Base-by-base conservation (phyloP, 2,797 vertebrate species). In the Avahi laniger region DNA sequence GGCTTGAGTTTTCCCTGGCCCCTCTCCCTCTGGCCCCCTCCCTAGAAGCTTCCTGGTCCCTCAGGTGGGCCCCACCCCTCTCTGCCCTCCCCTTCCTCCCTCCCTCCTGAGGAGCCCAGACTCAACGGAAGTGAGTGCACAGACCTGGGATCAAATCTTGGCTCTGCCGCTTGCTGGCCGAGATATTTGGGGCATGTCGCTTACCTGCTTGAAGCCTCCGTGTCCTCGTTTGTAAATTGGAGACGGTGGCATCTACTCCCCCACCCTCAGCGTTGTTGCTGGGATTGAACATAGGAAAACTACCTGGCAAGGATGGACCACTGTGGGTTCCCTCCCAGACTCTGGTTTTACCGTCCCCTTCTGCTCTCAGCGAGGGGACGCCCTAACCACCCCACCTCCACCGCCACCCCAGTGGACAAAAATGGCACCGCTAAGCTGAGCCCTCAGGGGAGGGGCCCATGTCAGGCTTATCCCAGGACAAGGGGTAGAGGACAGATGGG, bases 141-240 rank as follows among this genome's bases (percentile, higher is more conserved):
- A 72, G n/a, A 54, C n/a, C 67, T 46, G 79, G 59, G 63, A 38
- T 89, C 4, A 48, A 18, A 22, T 35, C 28, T 67, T 30, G n/a
- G 83, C 70, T 83, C 80, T 84, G 28, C 72, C 9, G 11, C 26
- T 83, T 18, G 15, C 43, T 65, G 67, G 52, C 54, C 1, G 28
- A 41, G 48, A 18, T 61, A 80, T 76, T 54, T 72, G 70, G 73
- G 79, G 22, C 63, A 38, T 9, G 73, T 50, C 93, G 11, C 28
- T 81, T 87, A 26, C 70, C 83, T 63, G 38, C 61, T 78, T 14
- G 7, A 17, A 86, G 79, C 73, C 75, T 67, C 5, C 4, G 30
- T 85, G 83, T 85, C 82, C 93, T 96, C 57, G 0, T 69, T 38
- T 76, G 35, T 92, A 79, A 95, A 93, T 28, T 75, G 73, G 72